Conservation (phyloP, 1,140 invertebrate genomes). For the Drosophila subpulchrella region DNA sequence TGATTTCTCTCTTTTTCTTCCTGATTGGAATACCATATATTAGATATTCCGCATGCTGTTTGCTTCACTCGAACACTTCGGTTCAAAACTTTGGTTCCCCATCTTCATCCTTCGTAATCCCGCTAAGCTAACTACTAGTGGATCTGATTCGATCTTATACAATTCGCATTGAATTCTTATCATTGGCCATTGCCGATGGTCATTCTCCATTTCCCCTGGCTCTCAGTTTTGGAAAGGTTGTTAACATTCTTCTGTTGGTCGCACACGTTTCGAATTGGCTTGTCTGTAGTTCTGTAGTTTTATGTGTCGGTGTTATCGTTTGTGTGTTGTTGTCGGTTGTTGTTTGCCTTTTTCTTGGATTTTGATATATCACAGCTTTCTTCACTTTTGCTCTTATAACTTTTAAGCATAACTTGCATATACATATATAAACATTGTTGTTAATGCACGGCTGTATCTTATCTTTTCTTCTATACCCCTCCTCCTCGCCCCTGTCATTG, state of each 20-base stretch:
- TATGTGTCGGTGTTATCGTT: slow-evolving; percentile 38
- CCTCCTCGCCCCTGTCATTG: not conserved
- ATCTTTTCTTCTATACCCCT: not conserved
- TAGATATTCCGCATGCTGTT: slow-evolving; percentile 23
- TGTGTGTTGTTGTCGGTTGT: slow-evolving; percentile 43
- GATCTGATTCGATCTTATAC: slow-evolving; percentile 19
- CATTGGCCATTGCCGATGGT: slow-evolving; percentile 18
- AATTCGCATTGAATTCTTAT: slow-evolving; percentile 5
- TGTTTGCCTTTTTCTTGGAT: slow-evolving; percentile 43
- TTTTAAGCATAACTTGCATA: slow-evolving; percentile 81
- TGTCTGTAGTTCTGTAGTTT: slow-evolving; percentile 37
- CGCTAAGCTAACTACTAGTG: slow-evolving; percentile 61
- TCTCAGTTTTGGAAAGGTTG: slow-evolving; percentile 50
- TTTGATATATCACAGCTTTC: slow-evolving; percentile 75
- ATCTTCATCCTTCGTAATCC: slow-evolving; percentile 16
- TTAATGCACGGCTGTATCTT: slow-evolving; percentile 58
- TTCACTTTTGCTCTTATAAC: slow-evolving; percentile 72
- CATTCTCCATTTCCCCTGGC: slow-evolving; percentile 6
- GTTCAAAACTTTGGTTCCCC: slow-evolving; percentile 40
- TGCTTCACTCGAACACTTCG: slow-evolving; percentile 17
- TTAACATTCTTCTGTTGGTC: slow-evolving; percentile 71
- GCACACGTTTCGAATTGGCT: slow-evolving; percentile 79
- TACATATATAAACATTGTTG: slow-evolving; percentile 55
- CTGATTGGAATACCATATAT: slow-evolving; percentile 3
- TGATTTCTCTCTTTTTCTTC: slow-evolving; percentile 44